phyloP scores from a whole-genome alignment of 2,888 invertebrate species.

The Parasteatoda lunata region DNA sequence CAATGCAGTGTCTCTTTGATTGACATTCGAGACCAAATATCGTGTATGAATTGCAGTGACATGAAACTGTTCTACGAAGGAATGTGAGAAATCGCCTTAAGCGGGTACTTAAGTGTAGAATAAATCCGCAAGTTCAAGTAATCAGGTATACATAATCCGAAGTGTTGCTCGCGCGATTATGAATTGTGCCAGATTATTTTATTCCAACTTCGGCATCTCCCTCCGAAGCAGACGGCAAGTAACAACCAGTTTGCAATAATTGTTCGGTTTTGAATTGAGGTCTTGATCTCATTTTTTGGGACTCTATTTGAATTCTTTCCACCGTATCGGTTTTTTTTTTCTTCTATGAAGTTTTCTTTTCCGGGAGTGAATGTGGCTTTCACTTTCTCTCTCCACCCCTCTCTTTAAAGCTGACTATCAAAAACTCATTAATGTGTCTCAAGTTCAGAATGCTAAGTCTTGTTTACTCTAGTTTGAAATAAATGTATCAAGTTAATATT shows the following conservation, averaged over 20 bases:
- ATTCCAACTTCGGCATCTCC: too few species aligned
- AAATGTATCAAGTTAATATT: too few species aligned
- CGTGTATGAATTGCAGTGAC: too few species aligned
- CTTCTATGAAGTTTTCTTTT: not conserved
- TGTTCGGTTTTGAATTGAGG: not conserved
- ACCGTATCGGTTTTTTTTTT: not conserved
- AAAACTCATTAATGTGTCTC: not conserved
- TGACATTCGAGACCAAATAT: too few species aligned
- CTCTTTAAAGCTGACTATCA: not conserved
- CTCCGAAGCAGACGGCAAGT: not conserved
- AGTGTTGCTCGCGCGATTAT: not conserved
- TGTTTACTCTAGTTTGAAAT: too few species aligned
- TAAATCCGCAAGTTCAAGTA: not conserved
- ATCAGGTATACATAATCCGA: conserved; percentile 1
- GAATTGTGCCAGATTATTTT: too few species aligned
- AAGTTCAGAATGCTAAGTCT: not conserved
- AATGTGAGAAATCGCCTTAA: too few species aligned
- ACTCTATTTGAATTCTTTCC: not conserved
- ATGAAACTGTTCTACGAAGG: too few species aligned
- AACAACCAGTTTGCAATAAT: not conserved
- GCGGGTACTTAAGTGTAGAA: not conserved
- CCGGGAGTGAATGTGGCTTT: not conserved
- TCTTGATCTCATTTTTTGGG: conserved; percentile 1
- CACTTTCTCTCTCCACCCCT: not conserved
- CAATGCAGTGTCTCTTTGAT: too few species aligned